Conservation (phyloP, 2,888 invertebrate genomes). For the Trilocha varians region DNA sequence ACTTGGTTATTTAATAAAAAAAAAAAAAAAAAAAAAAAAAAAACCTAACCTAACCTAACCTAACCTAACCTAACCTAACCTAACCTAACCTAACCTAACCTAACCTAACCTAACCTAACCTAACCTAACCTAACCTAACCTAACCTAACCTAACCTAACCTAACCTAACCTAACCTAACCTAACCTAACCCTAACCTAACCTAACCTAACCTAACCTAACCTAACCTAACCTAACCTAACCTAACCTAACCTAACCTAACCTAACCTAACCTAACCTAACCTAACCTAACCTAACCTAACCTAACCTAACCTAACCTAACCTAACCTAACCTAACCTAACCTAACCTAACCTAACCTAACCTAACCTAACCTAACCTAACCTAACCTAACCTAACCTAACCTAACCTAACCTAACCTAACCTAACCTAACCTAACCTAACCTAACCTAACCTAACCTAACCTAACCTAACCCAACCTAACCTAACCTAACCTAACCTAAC, state of each 20-base stretch:
- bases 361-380: constrained; percentile 15
- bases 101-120: constrained; percentile 14
- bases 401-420: constrained; percentile 14
- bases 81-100: constrained; percentile 13
- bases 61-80: constrained; percentile 11
- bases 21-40: too few relatives aligned
- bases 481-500: constrained; percentile 12
- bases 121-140: constrained; percentile 14
- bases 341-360: constrained; percentile 15
- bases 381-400: constrained; percentile 15
- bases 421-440: constrained; percentile 16
- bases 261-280: constrained; percentile 21
- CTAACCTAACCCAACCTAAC: constrained; percentile 12
- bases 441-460: constrained; percentile 11
- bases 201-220: constrained; percentile 23
- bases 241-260: constrained; percentile 22
- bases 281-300: constrained; percentile 18
- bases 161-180: constrained; percentile 18
- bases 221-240: constrained; percentile 22
- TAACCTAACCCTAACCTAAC: too few relatives aligned
- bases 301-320: constrained; percentile 17
- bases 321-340: constrained; percentile 15
- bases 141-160: constrained; percentile 15
- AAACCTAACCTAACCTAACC: constrained; percentile 13
- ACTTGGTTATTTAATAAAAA: too few relatives aligned